A percentile compares a stretch with the other conserved stretches of the same genome.
These are phyloP conservation scores for Invenusta paracnida DNA, from an alignment of 2,888 invertebrate species.

Conservation along the genomic window DNA sequence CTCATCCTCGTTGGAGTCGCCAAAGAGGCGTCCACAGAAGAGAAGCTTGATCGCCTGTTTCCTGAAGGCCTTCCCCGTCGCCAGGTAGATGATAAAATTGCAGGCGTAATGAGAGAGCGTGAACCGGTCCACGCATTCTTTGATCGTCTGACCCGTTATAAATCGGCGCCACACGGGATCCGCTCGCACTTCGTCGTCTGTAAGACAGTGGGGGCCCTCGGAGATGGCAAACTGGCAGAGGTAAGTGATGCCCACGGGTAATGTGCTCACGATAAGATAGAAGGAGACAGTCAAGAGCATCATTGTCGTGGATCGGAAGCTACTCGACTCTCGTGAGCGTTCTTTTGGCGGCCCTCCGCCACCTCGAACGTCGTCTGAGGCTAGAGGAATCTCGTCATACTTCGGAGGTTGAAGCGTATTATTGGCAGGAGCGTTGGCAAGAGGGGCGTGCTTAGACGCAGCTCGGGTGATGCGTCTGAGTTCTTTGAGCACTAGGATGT, in stretches of 20 bases:
- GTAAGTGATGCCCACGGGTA: conserved; percentile 58
- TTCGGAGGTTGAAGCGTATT: not conserved
- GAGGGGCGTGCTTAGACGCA: not conserved
- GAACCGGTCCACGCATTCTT: conserved; percentile 52
- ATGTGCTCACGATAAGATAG: conserved; percentile 57
- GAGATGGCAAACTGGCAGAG: conserved; percentile 50
- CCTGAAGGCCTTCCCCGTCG: conserved; percentile 52
- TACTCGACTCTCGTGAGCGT: not conserved
- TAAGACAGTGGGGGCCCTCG: conserved; percentile 49
- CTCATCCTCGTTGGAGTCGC: not conserved
- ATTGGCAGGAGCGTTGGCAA: not conserved
- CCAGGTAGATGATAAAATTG: conserved; percentile 52
- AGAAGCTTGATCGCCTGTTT: not conserved
- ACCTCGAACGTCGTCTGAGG: not conserved
- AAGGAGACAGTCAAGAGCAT: conserved; percentile 58
- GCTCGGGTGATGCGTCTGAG: conserved; percentile 46
- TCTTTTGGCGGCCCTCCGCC: not conserved
- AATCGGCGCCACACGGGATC: conserved; percentile 38
- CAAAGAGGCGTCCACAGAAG: not conserved
- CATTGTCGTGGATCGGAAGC: conserved; percentile 51
- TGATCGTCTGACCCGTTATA: conserved; percentile 31
- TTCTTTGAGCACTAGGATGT: conserved; percentile 56
- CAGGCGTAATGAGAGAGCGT: conserved; percentile 55
- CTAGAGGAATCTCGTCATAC: not conserved
- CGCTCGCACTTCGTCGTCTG: conserved; percentile 48